Evolutionary conservation across 92 coral and sea anemone genomes (phyloP), one percentile per base, ranked within the genome.

Genomic region (Plumapathes pennacea): DNA sequence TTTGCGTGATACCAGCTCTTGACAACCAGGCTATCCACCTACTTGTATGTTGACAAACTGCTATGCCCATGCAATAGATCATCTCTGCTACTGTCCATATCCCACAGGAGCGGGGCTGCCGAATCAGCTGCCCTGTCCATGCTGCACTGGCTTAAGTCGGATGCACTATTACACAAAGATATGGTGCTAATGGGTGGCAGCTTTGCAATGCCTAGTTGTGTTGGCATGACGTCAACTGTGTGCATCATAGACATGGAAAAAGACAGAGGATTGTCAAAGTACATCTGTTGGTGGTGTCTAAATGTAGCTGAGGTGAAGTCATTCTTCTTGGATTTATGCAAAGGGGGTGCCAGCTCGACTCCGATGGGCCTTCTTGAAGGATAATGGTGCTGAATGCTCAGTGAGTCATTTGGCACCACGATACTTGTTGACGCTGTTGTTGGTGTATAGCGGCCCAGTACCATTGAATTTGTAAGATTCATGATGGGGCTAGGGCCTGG

Each of bases 121-220:
- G 73, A 57, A 14, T 44, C 36, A 3, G 78, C 43, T 21, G 62
- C 77, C 18, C 47, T 68, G 8, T 82, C 69, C 12, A 57, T 18
- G 58, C 83, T 74, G 34, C 77, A 72, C 29, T 44, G 40, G 38
- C 78, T 69, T 29, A 74, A 61, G 54, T 54, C 42, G 17, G 50
- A 38, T n/a, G 86, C 61, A 53, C 86, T 83, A 32, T 64, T 52
- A 14, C 80, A 67, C 26, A 84, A 90, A 4, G 88, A 88, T 32
- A 88, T 83, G 29, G 84, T 69, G 31, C 73, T 85, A 10, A 88
- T 74, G 31, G 96, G 76, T 1, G 96, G 96, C 30, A 88, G 31
- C 55, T 85, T 83, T 44, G 83, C 39, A 47, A 82, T 82, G 14
- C 75, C 65, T 86, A 86, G 83, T 33, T 88, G 96, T 21, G 74